Evolutionary conservation across 2,113 vertebrate species (phyloP).

Genomic region (Anser brachyrhynchus): DNA sequence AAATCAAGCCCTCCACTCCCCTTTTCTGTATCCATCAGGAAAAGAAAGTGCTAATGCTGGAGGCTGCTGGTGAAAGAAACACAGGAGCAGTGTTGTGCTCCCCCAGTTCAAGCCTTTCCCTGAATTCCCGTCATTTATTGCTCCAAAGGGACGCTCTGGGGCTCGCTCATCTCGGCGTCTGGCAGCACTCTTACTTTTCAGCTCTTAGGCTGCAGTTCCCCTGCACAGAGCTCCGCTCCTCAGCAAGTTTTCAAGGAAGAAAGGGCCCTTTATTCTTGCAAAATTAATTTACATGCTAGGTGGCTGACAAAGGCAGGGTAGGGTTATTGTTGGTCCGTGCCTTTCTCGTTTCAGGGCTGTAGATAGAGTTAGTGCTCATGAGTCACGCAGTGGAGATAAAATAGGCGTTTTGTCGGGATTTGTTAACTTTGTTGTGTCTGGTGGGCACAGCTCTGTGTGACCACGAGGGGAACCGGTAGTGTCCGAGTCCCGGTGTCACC

Average conservation of each 20-base stretch:
- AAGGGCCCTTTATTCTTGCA: background rate
- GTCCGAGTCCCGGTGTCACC: background rate
- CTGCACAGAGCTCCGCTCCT: background rate
- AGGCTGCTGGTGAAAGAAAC: background rate
- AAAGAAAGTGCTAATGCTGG: background rate
- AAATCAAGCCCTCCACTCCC: rapidly evolving
- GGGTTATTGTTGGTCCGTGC: background rate
- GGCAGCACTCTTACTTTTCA: background rate
- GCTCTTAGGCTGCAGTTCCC: background rate
- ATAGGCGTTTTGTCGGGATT: background rate
- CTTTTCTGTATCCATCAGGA: rapidly evolving
- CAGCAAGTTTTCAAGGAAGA: background rate
- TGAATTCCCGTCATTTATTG: background rate
- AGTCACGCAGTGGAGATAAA: background rate
- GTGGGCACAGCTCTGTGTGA: background rate
- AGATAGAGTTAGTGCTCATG: background rate
- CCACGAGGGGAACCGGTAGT: background rate
- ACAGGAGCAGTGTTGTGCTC: rapidly evolving
- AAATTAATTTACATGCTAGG: background rate
- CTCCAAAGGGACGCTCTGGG: background rate
- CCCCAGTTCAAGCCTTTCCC: background rate
- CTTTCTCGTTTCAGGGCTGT: background rate
- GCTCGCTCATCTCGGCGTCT: background rate
- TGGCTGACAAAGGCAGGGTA: background rate
- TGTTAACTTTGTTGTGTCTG: constrained; percentile 28